Evolutionary conservation across 2,888 invertebrate species (phyloP), one percentile per base, ranked within the genome.

Genomic region (Heliconius hortense): DNA sequence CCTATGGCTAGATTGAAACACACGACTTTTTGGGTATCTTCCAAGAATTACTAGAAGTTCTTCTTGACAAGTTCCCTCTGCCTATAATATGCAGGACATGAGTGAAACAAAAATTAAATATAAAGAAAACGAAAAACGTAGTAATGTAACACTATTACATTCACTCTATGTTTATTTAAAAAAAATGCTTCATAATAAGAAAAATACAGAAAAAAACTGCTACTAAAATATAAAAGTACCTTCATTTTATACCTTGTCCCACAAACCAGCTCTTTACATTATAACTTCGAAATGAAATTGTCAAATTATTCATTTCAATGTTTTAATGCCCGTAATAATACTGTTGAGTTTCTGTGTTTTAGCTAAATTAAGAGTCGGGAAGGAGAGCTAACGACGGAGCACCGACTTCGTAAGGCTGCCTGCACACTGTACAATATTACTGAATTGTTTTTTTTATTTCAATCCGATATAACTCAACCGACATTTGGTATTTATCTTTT

Each of bases 261-360:
- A 35, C 24, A n/a, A 53, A 35, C 13, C 69, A 53, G 53, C n/a
- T 56, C 48, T 53, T 35, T 31, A 31, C 53, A 69, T 35, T 56
- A 31, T 56, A 56, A 69, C 31, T 69, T 69, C 31, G 13, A 56
- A 69, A 56, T 69, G 53, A 56, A 69, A 69, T 69, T 56, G 35
- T 69, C 69, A 35, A 69, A 69, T 69, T 69, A 56, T 56, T 69
- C 69, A 69, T 69, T 69, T 24, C 8, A 69, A 69, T 28, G 69
- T 53, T 69, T 69, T 69, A 69, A 69, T 69, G 69, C 56, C 69
- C 69, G 69, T 69, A 69, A 69, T 69, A 69, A 69, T 69, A 56
- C 53, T 56, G 69, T 69, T 31, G 56, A 69, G 56, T 56, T 56
- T 56, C 56, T 35, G 56, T 68, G 53, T 56, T 69, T 56, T 69